These are phyloP conservation scores for Stenchaetothrips biformis DNA, from an alignment of 2,888 invertebrate species.

Conservation along the genomic window DNA sequence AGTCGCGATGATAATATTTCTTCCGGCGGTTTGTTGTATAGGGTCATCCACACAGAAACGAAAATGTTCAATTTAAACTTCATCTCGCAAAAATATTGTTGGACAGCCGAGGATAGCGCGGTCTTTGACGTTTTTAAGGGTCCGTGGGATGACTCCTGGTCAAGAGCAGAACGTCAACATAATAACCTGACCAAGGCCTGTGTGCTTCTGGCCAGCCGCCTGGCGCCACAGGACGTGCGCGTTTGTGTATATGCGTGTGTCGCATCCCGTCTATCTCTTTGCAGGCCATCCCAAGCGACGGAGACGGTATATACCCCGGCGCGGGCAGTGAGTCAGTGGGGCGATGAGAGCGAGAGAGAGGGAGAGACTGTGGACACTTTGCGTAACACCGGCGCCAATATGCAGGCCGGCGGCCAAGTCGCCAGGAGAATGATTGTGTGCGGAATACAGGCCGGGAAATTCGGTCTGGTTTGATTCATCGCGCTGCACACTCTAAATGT, in stretches of 20 bases:
- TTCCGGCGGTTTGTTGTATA: too few species aligned
- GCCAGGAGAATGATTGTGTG: neutral
- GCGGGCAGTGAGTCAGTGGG: too few species aligned
- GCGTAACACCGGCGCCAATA: constrained; percentile 5
- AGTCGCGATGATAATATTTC: constrained; percentile 37
- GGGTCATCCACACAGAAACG: too few species aligned
- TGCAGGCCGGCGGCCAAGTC: neutral
- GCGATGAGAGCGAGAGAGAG: neutral
- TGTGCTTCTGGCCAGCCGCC: neutral
- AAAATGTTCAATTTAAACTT: too few species aligned
- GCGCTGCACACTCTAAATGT: too few species aligned
- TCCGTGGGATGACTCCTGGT: too few species aligned
- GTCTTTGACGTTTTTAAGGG: too few species aligned
- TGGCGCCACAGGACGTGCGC: neutral
- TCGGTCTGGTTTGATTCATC: too few species aligned
- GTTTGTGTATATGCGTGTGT: neutral
- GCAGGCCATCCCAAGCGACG: neutral
- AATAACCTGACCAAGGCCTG: neutral
- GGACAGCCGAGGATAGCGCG: too few species aligned
- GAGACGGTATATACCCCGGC: neutral
- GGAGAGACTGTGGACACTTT: constrained; percentile 18
- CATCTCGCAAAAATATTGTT: too few species aligned
- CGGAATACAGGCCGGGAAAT: too few species aligned
- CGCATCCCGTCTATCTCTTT: neutral
- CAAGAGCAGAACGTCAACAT: constrained; percentile 29